Conservation (phyloP, 2,113 vertebrate species). For the Pristiophorus japonicus region DNA sequence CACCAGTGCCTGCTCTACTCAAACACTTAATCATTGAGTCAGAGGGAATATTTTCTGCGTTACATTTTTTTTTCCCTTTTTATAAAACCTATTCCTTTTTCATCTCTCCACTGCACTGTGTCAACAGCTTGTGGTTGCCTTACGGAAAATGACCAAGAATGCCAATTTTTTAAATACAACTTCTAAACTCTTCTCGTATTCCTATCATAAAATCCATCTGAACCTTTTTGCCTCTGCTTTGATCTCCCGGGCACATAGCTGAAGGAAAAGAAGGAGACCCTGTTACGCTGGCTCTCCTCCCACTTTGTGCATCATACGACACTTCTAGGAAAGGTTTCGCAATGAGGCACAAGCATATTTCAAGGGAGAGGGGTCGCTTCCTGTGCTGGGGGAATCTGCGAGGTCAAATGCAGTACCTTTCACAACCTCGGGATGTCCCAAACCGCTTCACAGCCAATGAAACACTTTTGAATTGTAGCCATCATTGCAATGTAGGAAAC, state of each 20-base stretch:
- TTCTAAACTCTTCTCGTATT: background rate
- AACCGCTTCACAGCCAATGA: background rate
- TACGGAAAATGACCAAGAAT: background rate
- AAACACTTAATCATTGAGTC: conserved; percentile 6
- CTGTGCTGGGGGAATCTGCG: background rate
- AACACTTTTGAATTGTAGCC: background rate
- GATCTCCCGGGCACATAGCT: background rate
- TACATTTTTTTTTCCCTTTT: background rate
- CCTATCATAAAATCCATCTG: background rate
- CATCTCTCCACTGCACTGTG: background rate
- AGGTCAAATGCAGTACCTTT: background rate
- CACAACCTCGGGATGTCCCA: too few relatives aligned
- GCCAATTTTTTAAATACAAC: background rate
- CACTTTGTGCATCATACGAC: too few relatives aligned
- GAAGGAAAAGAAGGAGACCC: background rate
- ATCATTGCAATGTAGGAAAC: background rate
- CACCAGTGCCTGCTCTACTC: background rate
- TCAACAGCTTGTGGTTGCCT: background rate
- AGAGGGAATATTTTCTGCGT: conserved; percentile 14
- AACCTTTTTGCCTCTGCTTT: background rate
- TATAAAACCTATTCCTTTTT: background rate
- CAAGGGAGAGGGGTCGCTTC: background rate
- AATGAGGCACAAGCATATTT: background rate
- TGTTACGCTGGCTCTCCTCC: background rate
- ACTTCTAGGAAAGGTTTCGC: background rate